phyloP scores from a whole-genome alignment of 2,113 vertebrate genomes.

The Calyptommatus sinebrachiatus region DNA sequence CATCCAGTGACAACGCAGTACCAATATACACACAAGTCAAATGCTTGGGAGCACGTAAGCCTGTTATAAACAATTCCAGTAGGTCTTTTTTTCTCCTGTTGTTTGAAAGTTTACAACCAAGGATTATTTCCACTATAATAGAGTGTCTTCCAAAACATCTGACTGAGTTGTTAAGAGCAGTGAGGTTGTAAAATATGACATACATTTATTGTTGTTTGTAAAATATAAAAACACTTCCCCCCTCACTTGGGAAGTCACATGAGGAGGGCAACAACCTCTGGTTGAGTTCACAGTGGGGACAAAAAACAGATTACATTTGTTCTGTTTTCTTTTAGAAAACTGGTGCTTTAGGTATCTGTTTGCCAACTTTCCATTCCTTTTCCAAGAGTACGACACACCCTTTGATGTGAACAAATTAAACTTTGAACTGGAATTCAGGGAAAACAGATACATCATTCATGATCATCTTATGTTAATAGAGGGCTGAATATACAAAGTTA shows the following conservation, averaged over 20 bases:
- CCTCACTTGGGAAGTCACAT: slow-evolving; percentile 47
- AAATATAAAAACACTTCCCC: slow-evolving; percentile 9
- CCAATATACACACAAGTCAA: neutral
- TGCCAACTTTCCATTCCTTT: slow-evolving; percentile 39
- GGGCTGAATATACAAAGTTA: neutral
- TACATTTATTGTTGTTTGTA: slow-evolving; percentile 49
- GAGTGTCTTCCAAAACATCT: slow-evolving; percentile 9
- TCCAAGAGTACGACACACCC: slow-evolving; percentile 31
- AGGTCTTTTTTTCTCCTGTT: neutral
- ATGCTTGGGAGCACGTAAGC: neutral
- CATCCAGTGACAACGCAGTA: neutral
- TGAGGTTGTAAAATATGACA: slow-evolving; percentile 45
- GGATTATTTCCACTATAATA: neutral
- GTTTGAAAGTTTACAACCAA: slow-evolving; percentile 5
- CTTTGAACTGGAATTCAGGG: slow-evolving; percentile 32
- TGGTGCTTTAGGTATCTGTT: slow-evolving; percentile 30
- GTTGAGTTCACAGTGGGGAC: slow-evolving; percentile 28
- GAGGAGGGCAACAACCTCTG: slow-evolving; percentile 38
- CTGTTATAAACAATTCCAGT: neutral
- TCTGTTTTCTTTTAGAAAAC: slow-evolving; percentile 37
- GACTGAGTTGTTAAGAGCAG: slow-evolving; percentile 6
- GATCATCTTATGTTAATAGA: slow-evolving; percentile 31
- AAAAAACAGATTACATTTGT: slow-evolving; percentile 52
- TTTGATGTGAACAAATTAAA: slow-evolving; percentile 44
- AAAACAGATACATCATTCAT: slow-evolving; percentile 39